phyloP scores from a whole-genome alignment of 2,113 vertebrate genomes.

The Phrynosoma platyrhinos region DNA sequence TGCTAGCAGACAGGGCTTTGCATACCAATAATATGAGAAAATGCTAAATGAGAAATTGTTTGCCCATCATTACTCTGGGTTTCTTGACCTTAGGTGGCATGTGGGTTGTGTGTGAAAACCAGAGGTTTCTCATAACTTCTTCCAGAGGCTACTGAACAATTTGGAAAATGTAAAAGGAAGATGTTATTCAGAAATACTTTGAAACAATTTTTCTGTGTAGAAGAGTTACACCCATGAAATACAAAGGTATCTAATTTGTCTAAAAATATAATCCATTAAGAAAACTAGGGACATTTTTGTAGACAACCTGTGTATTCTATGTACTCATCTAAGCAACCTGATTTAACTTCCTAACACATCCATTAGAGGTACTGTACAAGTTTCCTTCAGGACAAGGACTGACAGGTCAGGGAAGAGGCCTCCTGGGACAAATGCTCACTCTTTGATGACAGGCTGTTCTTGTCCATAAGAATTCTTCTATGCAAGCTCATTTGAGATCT shows the following conservation, averaged over 20 bases:
- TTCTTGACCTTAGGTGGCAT: neutral
- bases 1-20: neutral
- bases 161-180: neutral
- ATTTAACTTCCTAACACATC: neutral
- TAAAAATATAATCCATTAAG: neutral
- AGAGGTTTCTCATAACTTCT: too few relatives aligned
- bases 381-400: constrained; percentile 14
- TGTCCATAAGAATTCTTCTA: neutral
- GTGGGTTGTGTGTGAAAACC: neutral
- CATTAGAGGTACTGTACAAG: neutral
- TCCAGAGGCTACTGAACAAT: too few relatives aligned
- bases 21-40: neutral
- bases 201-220: neutral
- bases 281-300: neutral
- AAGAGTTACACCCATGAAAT: neutral
- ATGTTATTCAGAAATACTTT: neutral
- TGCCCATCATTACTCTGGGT: neutral
- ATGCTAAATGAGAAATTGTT: neutral
- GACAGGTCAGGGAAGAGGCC: neutral
- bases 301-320: neutral
- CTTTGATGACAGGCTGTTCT: constrained; percentile 6
- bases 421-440: neutral
- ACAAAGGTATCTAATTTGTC: neutral
- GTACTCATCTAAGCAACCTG: neutral
- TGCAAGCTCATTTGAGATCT: constrained; percentile 19